phyloP scores from a whole-genome alignment of 1,140 invertebrate genomes.

The Steinernema khuongi region DNA sequence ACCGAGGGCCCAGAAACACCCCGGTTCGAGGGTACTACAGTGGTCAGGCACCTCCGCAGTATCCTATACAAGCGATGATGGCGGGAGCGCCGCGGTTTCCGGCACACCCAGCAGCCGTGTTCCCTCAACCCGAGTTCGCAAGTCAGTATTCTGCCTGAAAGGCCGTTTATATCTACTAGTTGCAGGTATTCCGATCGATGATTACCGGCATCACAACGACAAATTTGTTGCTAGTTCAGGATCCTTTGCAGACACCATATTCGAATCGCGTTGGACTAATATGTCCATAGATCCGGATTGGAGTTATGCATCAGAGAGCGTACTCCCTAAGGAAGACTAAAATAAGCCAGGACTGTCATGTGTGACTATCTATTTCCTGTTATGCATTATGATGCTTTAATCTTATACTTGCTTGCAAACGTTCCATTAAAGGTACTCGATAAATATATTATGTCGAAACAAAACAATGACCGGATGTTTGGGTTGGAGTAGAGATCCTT shows the following conservation, averaged over 20 bases:
- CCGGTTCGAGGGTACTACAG: neutral
- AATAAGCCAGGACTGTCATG: no score
- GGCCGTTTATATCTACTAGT: neutral
- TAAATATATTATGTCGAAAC: no score
- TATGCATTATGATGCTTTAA: no score
- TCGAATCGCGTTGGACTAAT: neutral
- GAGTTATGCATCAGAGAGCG: no score
- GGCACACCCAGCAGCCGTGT: neutral
- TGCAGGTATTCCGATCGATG: neutral
- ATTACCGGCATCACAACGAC: neutral
- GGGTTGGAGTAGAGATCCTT: no score
- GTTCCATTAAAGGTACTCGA: no score
- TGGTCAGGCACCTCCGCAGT: neutral
- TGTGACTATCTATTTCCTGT: no score
- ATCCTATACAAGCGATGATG: no score
- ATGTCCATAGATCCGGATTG: no score
- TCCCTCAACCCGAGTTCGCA: neutral
- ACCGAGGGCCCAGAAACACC: slow-evolving; percentile 25
- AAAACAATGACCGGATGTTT: no score
- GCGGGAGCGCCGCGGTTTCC: neutral
- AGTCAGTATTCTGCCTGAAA: neutral
- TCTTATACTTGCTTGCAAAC: no score
- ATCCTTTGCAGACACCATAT: neutral
- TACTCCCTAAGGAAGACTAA: no score
- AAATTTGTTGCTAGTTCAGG: neutral